Percentiles rank a stretch among this genome's conserved stretches.
Evolutionary conservation across 2,797 vertebrate species (phyloP).

Genomic region (Forpus xanthops): DNA sequence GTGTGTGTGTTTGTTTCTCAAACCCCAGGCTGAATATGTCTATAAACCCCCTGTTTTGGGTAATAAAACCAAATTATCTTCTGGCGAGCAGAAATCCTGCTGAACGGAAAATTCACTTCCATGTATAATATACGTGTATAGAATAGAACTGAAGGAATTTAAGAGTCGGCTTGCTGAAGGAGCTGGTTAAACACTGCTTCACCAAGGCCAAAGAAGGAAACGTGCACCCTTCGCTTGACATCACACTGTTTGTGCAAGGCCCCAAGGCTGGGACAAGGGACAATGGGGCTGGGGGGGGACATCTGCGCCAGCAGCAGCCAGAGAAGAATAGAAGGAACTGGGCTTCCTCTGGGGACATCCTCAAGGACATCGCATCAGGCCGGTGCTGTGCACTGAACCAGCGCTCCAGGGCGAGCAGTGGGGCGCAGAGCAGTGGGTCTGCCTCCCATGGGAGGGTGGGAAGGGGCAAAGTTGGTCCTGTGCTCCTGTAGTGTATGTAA

Average conservation of each 20-base stretch:
- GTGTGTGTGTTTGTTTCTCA: too few relatives aligned
- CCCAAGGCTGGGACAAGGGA: background rate
- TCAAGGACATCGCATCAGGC: accelerated
- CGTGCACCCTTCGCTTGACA: background rate
- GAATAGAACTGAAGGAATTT: background rate
- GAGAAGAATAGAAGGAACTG: constrained; percentile 63
- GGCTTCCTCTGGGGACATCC: background rate
- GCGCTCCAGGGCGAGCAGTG: accelerated
- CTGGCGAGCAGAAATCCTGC: background rate
- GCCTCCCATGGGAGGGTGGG: background rate
- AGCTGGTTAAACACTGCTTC: background rate
- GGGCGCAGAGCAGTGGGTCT: accelerated
- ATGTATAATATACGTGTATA: background rate
- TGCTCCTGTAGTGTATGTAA: background rate
- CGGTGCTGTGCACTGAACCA: background rate
- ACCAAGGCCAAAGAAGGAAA: background rate
- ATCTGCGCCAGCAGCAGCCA: background rate
- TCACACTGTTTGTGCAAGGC: constrained; percentile 12
- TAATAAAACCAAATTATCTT: background rate
- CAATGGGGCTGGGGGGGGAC: background rate
- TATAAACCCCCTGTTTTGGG: background rate
- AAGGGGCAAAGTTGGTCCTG: background rate
- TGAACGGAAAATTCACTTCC: accelerated
- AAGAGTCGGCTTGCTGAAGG: background rate
- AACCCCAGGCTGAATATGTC: background rate